Base-by-base conservation (phyloP, 2,797 vertebrate genomes). In the Acipenser oxyrinchus region DNA sequence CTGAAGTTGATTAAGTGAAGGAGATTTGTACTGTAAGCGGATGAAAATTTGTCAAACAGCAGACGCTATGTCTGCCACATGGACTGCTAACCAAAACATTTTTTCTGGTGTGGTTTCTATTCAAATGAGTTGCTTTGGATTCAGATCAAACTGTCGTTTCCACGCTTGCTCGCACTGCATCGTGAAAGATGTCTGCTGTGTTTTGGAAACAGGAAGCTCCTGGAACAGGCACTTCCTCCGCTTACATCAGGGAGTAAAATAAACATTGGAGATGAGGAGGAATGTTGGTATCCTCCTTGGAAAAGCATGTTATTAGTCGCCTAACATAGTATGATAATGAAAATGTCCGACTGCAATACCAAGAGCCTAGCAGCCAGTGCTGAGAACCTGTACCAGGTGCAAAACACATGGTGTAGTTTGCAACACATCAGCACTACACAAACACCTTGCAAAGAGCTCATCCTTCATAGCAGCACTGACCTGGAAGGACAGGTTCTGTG, bases 181-280 rank as follows among this genome's bases (percentile, higher is more conserved):
- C 8, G 18, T 62, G 51, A 13, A 37, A 15, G 57, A 18, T 60
- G 13, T 66, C 23, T 59, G 11, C 57, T 51, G 62, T 55, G 51
- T 62, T 58, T 66, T 50, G 49, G 65, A 66, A 49, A 65, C 60
- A 58, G 69, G 53, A 70, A 57, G 12, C 48, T 55, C 57, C 18
- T 60, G 51, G 51, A 62, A 62, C 12, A 10, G 23, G 7, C 15
- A 50, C 58, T 64, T 65, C 63, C 60, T 67, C 11, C 11, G 37
- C 18, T 67, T 57, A 62, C n/a, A 62, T 7, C 10, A 6, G 55
- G 55, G 61, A 64, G 53, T 57, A 48, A 51, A n/a, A 61, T 2
- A 60, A 3, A 2, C 37, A 37, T 37, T 1, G 5, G 37, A 4
- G 37, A 37, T 37, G 37, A 37, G 37, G 37, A 37, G 37, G 37